These are phyloP conservation scores for Drosophila eugracilis DNA, from an alignment of 1,140 invertebrate species.

Conservation along the genomic window DNA sequence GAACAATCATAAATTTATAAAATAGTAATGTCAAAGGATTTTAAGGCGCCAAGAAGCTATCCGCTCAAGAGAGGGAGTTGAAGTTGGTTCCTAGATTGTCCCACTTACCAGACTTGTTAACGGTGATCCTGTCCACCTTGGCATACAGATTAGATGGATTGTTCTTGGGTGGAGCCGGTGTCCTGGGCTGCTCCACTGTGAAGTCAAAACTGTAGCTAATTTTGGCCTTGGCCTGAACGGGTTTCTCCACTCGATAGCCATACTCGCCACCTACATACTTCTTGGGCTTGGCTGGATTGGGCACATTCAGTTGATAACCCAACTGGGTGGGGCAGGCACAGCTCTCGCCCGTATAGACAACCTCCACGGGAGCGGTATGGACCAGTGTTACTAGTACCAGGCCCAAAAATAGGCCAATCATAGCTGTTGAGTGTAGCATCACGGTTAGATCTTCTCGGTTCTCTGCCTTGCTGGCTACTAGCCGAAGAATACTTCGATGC, in stretches of 20 bases:
- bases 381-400: slow-evolving; percentile 8
- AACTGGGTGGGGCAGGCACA: slow-evolving; percentile 71
- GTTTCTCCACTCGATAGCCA: slow-evolving; percentile 75
- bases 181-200: slow-evolving; percentile 70
- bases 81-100: rapidly evolving
- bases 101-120: slow-evolving; percentile 65
- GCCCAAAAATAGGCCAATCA: slow-evolving; percentile 9
- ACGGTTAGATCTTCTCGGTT: slow-evolving; percentile 45
- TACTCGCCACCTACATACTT: slow-evolving; percentile 55
- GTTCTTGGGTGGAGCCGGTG: slow-evolving; percentile 46
- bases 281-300: slow-evolving; percentile 51
- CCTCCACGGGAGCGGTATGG: slow-evolving; percentile 50
- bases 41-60: not conserved
- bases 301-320: slow-evolving; percentile 74
- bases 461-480: slow-evolving; percentile 60
- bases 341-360: slow-evolving; percentile 73
- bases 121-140: slow-evolving; percentile 70
- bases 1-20: not conserved
- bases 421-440: slow-evolving; percentile 1
- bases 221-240: slow-evolving; percentile 71
- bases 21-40: too few relatives aligned
- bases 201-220: slow-evolving; percentile 80
- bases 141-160: slow-evolving; percentile 68
- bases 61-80: not conserved
- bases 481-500: slow-evolving; percentile 41